phyloP scores from a whole-genome alignment of 2,888 invertebrate species.

The Lottia scabra region DNA sequence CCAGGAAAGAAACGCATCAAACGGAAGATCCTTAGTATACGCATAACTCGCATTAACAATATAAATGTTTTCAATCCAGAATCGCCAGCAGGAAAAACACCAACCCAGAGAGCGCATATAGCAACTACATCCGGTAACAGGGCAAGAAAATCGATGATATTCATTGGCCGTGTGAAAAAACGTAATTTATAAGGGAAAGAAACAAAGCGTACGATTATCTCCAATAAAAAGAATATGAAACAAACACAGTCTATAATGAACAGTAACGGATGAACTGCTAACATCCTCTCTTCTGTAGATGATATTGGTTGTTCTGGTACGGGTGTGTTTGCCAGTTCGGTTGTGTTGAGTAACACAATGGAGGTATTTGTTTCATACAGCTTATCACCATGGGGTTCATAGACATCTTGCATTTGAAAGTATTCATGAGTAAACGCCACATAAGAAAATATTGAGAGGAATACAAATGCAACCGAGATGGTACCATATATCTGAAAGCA shows the following conservation, averaged over 20 bases:
- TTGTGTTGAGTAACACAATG: background rate
- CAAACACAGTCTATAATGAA: slow-evolving; percentile 39
- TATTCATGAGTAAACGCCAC: slow-evolving; percentile 32
- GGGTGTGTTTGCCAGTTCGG: background rate
- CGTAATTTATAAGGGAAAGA: slow-evolving; percentile 32
- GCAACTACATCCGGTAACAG: slow-evolving; percentile 40
- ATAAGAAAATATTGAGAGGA: slow-evolving; percentile 38
- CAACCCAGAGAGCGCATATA: background rate
- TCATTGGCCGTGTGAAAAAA: slow-evolving; percentile 33
- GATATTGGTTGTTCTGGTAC: background rate
- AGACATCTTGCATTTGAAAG: slow-evolving; percentile 18
- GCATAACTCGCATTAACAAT: slow-evolving; percentile 34
- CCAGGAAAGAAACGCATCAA: slow-evolving; percentile 45
- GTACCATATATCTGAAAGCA: slow-evolving; percentile 37
- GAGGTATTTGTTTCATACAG: background rate
- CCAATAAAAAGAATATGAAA: slow-evolving; percentile 42
- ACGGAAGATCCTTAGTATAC: slow-evolving; percentile 43
- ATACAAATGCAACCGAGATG: slow-evolving; percentile 30
- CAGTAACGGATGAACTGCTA: slow-evolving; percentile 30
- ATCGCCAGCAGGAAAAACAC: background rate
- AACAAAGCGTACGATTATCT: slow-evolving; percentile 37
- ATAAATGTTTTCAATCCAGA: slow-evolving; percentile 11
- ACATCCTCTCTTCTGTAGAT: background rate
- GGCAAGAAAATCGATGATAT: slow-evolving; percentile 40
- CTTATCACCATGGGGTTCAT: background rate